Conservation (phyloP, 2,888 invertebrate species). For the Hypolimnas misippus region DNA sequence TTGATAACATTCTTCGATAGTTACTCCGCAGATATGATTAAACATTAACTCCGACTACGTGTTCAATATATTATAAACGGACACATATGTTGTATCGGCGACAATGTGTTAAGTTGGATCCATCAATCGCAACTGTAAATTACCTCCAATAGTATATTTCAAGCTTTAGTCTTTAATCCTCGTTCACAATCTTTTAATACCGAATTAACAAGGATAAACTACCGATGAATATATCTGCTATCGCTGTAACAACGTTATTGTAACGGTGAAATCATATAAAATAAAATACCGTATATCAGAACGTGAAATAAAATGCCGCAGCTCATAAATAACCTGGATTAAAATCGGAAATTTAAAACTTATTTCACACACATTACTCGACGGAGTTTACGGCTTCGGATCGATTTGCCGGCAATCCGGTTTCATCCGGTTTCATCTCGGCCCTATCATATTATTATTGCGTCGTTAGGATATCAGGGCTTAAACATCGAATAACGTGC, state of each 20-base stretch:
- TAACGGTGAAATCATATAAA: not conserved
- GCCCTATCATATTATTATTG: slow-evolving; percentile 34
- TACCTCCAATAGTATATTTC: no score
- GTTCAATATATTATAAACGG: no score
- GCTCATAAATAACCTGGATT: slow-evolving; percentile 29
- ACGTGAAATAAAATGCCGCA: slow-evolving; percentile 21
- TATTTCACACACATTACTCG: slow-evolving; percentile 36
- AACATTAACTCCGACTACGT: no score
- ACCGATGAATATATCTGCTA: not conserved
- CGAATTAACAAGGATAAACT: no score
- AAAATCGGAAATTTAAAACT: slow-evolving; percentile 36
- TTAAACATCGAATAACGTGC: slow-evolving; percentile 31
- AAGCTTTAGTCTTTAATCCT: no score
- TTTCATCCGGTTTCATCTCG: slow-evolving; percentile 23
- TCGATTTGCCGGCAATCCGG: slow-evolving; percentile 31
- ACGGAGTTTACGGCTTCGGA: slow-evolving; percentile 24
- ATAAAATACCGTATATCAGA: slow-evolving; percentile 12
- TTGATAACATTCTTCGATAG: no score
- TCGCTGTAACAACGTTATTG: not conserved
- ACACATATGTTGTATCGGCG: no score
- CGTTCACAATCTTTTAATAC: no score
- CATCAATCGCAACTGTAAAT: no score
- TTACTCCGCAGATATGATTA: no score
- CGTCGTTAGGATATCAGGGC: slow-evolving; percentile 29
- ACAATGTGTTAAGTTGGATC: no score